Evolutionary conservation across 64 coral and sea anemone genomes (phyloP).

Genomic region (Orbicella faveolata): DNA sequence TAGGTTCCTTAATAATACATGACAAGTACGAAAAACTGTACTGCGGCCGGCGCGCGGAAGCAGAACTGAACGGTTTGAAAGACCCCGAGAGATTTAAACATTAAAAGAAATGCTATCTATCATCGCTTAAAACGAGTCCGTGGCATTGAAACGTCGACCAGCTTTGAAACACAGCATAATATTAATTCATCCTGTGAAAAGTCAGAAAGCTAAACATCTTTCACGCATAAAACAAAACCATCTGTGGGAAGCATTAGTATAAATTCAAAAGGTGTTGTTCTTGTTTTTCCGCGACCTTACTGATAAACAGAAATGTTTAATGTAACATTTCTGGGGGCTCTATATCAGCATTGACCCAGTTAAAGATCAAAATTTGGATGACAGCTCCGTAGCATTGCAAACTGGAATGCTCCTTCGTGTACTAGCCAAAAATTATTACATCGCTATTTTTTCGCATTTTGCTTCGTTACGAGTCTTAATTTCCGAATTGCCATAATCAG

Average conservation of each 20-base stretch:
- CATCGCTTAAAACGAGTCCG: too few relatives aligned
- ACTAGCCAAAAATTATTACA: slow-evolving; percentile 6
- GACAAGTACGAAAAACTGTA: neutral
- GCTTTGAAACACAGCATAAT: neutral
- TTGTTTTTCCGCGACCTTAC: neutral
- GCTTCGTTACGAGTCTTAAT: neutral
- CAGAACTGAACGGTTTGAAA: neutral
- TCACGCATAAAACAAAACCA: slow-evolving; percentile 18
- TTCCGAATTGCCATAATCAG: slow-evolving; percentile 4
- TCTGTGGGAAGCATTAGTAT: neutral
- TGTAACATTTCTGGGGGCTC: neutral
- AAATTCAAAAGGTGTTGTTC: neutral
- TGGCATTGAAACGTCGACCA: neutral
- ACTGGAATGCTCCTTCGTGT: neutral
- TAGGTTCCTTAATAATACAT: neutral
- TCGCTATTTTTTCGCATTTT: slow-evolving; percentile 32
- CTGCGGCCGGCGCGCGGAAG: neutral
- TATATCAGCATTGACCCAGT: neutral
- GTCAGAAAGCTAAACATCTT: slow-evolving; percentile 10
- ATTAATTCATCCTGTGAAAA: neutral
- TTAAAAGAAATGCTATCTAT: too few relatives aligned
- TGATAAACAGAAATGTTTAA: neutral
- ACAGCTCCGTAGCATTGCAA: neutral
- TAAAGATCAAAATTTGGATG: neutral
- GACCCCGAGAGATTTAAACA: neutral